Base-by-base conservation (phyloP, 2,113 vertebrate species). In the Macrotus californicus region DNA sequence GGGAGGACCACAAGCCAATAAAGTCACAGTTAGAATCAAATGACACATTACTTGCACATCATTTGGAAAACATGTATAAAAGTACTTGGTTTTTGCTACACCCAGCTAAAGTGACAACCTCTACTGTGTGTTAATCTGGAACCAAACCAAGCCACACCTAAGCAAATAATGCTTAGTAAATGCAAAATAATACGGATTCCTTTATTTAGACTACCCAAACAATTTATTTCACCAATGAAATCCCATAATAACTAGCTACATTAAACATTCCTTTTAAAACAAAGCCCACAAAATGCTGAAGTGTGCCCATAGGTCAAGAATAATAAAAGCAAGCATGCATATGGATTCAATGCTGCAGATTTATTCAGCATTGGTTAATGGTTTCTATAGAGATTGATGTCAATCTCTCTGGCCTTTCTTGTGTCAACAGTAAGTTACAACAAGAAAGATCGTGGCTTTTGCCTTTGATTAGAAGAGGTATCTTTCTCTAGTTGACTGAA, bases 21-120 rank as follows among this genome's bases (percentile, higher is more conserved):
- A 98, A 98, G 97, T 96, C 96, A 96, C 95, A 19, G 94, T 97
- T 96, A 97, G 95, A 98, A 95, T 99, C 98, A 98, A 98, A 99
- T 99, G 99, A 99, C 99, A 99, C 98, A 98, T 98, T 98, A 98
- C 98, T 97, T 98, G 98, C 97, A 98, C 98, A 98, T 98, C 98
- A 97, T 98, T 99, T 98, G 99, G 99, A 99, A 99, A 99, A 99
- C 99, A 99, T 99, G 98, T 99, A 99, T 98, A 98, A 98, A 98
- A 98, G 97, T 98, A 98, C 98, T 99, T 98, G 98, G 98, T 98
- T 98, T 97, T 99, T 99, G 99, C 98, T 99, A 99, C 99, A 99
- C 99, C 99, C 99, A 99, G 98, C 98, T 99, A 98, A 99, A 99
- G 99, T 99, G 98, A 98, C 97, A 99, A 98, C 98, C 97, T 98